Conservation (phyloP, 2,797 vertebrate species). For the Centroberyx gerrardi region DNA sequence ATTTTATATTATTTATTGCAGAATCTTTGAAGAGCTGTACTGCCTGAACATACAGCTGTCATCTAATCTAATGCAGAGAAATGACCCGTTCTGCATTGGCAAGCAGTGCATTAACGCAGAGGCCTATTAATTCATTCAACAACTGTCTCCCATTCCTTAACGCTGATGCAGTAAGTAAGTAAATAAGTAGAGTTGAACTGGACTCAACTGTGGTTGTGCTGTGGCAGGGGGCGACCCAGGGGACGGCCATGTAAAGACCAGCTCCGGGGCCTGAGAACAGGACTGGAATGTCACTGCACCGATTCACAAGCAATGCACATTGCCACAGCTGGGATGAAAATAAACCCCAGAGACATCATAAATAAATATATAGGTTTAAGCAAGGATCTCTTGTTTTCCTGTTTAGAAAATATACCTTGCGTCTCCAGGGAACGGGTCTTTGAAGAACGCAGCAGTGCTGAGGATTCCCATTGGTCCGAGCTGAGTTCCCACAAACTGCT, state of each 20-base stretch:
- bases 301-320: constrained; percentile 61
- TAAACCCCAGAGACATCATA: constrained; percentile 62
- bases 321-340: constrained; percentile 51
- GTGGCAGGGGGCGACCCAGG: constrained; percentile 45
- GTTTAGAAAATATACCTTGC: constrained; percentile 74
- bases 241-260: constrained; percentile 57
- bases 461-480: constrained; percentile 57
- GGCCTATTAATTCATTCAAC: constrained; percentile 1
- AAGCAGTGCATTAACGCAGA: background rate
- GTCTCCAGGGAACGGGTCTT: constrained; percentile 59
- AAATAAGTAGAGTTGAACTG: constrained; percentile 27
- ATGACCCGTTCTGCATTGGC: background rate
- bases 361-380: constrained; percentile 74
- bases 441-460: constrained; percentile 59
- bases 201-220: constrained; percentile 38
- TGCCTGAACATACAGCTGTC: background rate
- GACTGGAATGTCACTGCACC: constrained; percentile 76
- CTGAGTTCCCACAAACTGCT: constrained; percentile 79
- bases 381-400: constrained; percentile 68
- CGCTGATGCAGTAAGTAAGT: background rate
- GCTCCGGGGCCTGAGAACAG: constrained; percentile 80
- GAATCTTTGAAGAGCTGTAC: background rate
- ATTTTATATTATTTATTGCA: background rate
- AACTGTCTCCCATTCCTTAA: constrained; percentile 9
- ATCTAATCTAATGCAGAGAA: background rate